Evolutionary conservation across 2,113 vertebrate species (phyloP).

Genomic region (Helogale parvula): DNA sequence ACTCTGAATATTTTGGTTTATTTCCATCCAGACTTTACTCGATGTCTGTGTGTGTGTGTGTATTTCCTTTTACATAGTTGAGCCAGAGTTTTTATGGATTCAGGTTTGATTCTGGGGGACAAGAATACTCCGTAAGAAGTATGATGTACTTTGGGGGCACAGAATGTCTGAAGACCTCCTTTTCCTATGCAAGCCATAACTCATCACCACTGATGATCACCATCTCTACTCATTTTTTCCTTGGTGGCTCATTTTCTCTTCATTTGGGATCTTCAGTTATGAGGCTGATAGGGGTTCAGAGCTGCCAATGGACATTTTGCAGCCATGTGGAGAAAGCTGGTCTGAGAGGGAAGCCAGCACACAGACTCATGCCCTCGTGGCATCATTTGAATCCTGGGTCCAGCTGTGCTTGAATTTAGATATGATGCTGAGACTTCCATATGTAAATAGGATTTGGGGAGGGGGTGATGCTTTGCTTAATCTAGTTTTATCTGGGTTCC

Average conservation of each 20-base stretch:
- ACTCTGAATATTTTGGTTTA: slow-evolving; percentile 23
- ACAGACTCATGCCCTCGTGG: neutral
- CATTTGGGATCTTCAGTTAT: neutral
- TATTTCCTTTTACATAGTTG: neutral
- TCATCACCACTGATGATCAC: neutral
- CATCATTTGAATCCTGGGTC: neutral
- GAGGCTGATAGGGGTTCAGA: neutral
- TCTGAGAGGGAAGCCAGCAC: neutral
- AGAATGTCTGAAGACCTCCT: neutral
- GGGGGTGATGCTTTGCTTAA: neutral
- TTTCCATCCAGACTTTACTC: slow-evolving; percentile 4
- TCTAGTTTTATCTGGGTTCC: neutral
- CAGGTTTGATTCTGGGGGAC: neutral
- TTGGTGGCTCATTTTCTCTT: neutral
- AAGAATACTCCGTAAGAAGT: neutral
- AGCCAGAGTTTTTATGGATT: neutral
- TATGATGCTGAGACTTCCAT: neutral
- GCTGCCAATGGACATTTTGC: neutral
- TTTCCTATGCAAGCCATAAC: neutral
- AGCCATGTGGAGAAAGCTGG: neutral
- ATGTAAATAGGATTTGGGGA: neutral
- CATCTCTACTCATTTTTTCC: neutral
- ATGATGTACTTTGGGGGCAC: neutral
- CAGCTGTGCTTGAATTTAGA: neutral
- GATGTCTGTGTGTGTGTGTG: neutral